Conservation (phyloP, 2,797 vertebrate species). For the Poecilia velifera region DNA sequence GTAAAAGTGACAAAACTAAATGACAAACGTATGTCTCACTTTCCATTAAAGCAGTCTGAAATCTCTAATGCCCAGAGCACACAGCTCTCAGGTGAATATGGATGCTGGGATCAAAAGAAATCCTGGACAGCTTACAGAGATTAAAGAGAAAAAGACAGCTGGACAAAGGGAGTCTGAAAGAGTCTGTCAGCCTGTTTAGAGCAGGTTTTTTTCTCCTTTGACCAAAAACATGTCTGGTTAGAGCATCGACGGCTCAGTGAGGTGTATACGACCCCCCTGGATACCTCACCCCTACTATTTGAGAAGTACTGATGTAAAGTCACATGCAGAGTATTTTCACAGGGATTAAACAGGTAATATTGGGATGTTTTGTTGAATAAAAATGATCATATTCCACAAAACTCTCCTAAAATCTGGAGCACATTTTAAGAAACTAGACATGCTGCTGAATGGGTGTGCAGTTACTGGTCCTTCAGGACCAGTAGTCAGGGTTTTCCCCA, state of each 20-base stretch:
- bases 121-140: constrained; percentile 38
- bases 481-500: no score
- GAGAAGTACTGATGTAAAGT: no score
- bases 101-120: constrained; percentile 44
- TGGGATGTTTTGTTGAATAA: no score
- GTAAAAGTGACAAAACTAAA: background rate
- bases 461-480: no score
- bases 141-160: constrained; percentile 49
- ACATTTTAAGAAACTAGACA: background rate
- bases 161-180: constrained; percentile 37
- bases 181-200: constrained; percentile 33
- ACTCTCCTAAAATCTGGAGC: background rate
- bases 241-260: constrained; percentile 12
- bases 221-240: constrained; percentile 2
- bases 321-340: no score
- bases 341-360: no score
- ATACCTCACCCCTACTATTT: no score
- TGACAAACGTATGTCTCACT: constrained; percentile 22
- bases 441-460: no score
- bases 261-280: no score
- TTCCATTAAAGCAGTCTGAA: constrained; percentile 34
- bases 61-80: constrained; percentile 30
- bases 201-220: background rate
- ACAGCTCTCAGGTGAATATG: constrained; percentile 40
- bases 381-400: no score